Evolutionary conservation across 1,140 invertebrate species (phyloP).

Genomic region (Triops longicaudatus): DNA sequence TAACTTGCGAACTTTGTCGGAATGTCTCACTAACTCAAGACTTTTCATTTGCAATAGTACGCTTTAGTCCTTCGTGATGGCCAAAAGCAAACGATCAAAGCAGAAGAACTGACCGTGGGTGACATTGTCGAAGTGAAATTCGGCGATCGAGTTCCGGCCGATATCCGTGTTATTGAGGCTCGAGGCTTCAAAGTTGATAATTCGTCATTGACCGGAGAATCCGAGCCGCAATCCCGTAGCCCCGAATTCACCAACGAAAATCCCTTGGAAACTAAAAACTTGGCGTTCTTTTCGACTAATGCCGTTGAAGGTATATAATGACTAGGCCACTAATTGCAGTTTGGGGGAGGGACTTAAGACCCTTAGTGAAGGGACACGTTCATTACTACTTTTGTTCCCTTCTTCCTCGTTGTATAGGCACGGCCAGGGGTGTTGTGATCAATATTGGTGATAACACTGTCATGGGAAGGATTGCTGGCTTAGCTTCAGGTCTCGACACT

Average conservation of each 20-base stretch:
- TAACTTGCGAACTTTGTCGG: too few species aligned
- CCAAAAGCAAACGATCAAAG: conserved; percentile 39
- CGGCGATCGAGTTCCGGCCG: conserved; percentile 88
- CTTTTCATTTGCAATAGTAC: conserved; percentile 35
- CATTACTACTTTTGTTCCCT: neutral
- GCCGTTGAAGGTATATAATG: conserved; percentile 69
- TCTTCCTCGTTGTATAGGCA: conserved; percentile 47
- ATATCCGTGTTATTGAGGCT: conserved; percentile 82
- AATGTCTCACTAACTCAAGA: too few species aligned
- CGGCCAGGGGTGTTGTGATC: conserved; percentile 89
- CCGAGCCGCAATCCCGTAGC: conserved; percentile 84
- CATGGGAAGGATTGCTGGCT: conserved; percentile 97
- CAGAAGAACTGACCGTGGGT: conserved; percentile 68
- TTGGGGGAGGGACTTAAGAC: conserved; percentile 7
- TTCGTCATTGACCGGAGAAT: conserved; percentile 82
- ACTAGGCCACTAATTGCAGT: neutral
- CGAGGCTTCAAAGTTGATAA: conserved; percentile 73
- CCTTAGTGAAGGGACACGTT: neutral
- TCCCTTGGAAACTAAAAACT: conserved; percentile 90
- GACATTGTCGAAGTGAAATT: conserved; percentile 93
- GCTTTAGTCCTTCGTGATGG: conserved; percentile 44
- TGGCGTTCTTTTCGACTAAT: conserved; percentile 96
- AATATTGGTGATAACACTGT: conserved; percentile 95
- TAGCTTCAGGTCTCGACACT: conserved; percentile 91
- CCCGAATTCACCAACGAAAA: conserved; percentile 90